Percentiles rank a stretch among this genome's conserved stretches.
Evolutionary conservation across 1,140 invertebrate genomes (phyloP).

Genomic region (Atta cephalotes): DNA sequence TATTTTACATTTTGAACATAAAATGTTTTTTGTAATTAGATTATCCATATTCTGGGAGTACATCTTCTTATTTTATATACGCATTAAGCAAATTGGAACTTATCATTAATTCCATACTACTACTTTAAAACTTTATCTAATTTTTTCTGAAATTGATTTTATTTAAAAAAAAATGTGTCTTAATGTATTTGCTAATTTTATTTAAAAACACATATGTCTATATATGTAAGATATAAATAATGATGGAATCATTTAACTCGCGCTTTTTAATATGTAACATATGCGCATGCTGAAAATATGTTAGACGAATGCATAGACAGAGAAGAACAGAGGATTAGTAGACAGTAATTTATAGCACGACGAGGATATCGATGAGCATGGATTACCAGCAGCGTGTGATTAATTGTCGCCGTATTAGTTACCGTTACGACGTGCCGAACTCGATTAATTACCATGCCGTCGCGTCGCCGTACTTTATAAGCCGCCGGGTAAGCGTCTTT

Average conservation of each 20-base stretch:
- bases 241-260: background rate
- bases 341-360: slow-evolving; percentile 65
- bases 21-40: background rate
- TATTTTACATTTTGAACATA: background rate
- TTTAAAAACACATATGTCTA: background rate
- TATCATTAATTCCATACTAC: background rate
- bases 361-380: slow-evolving; percentile 64
- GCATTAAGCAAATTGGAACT: background rate
- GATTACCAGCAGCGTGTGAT: slow-evolving; percentile 70
- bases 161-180: background rate
- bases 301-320: slow-evolving; percentile 31
- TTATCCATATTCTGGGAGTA: background rate
- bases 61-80: background rate
- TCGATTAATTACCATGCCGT: slow-evolving; percentile 71
- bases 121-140: background rate
- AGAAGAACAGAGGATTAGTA: slow-evolving; percentile 13
- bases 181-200: background rate
- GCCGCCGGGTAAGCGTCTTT: slow-evolving; percentile 57
- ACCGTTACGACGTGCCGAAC: slow-evolving; percentile 65
- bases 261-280: slow-evolving; percentile 7
- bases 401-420: slow-evolving; percentile 71
- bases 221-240: background rate
- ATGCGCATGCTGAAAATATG: slow-evolving; percentile 9
- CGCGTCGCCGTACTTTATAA: slow-evolving; percentile 34
- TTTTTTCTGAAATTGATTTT: background rate